Percentiles rank a stretch among this genome's conserved stretches.
These are phyloP conservation scores for Orbicella faveolata DNA, from an alignment of 64 coral and sea anemone species.

Conservation along the genomic window DNA sequence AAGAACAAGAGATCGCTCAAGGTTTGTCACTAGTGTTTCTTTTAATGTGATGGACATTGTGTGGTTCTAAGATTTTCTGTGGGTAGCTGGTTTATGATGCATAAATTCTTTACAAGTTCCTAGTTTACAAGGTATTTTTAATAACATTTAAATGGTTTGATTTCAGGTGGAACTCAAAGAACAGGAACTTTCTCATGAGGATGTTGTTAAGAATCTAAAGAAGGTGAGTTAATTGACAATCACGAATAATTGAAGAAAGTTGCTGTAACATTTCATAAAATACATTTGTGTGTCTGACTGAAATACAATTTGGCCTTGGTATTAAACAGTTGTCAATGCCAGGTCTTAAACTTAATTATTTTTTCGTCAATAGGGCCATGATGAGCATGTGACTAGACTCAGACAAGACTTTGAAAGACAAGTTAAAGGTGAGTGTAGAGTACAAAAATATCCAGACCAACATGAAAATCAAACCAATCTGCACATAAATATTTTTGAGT, in stretches of 20 bases:
- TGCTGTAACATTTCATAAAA: no score
- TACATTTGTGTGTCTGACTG: no score
- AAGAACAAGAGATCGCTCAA: conserved; percentile 94
- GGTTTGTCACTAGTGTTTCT: conserved; percentile 24
- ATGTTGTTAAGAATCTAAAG: conserved; percentile 97
- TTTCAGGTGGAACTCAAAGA: conserved; percentile 96
- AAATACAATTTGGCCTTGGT: no score
- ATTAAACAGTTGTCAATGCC: no score
- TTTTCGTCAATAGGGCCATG: conserved; percentile 66
- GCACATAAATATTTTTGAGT: no score
- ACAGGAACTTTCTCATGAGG: conserved; percentile 98
- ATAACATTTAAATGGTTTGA: neutral
- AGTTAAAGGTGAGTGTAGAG: conserved; percentile 85
- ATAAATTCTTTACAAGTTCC: no score
- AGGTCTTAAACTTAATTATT: neutral
- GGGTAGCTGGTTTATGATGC: no score
- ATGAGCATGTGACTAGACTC: conserved; percentile 95
- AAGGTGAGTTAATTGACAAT: conserved; percentile 48
- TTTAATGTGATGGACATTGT: neutral
- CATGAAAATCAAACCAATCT: no score
- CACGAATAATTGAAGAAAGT: no score
- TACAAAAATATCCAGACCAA: no score
- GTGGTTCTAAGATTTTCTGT: no score
- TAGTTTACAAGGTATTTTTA: no score
- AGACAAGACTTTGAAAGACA: conserved; percentile 98